Evolutionary conservation across 2,888 invertebrate species (phyloP).

Genomic region (Euspilapteryx auroguttella): DNA sequence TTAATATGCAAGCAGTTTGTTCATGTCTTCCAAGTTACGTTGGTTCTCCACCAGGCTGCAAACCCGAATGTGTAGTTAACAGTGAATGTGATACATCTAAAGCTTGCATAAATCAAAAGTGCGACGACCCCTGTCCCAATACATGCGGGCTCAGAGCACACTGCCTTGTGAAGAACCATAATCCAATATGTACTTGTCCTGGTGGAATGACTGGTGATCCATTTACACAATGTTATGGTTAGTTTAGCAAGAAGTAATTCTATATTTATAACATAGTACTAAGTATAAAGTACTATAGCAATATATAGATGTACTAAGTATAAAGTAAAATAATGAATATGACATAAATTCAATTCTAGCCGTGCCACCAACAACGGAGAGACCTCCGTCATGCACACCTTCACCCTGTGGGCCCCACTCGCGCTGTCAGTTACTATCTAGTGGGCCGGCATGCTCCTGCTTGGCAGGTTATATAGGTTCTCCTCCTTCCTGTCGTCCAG

Average conservation of each 20-base stretch:
- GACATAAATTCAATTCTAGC: conserved; percentile 15
- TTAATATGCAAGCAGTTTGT: conserved; percentile 81
- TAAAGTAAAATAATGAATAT: not conserved
- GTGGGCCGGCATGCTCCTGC: conserved; percentile 79
- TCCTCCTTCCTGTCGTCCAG: conserved; percentile 78
- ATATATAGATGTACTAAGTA: too few species aligned
- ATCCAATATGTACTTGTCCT: conserved; percentile 85
- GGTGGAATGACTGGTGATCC: conserved; percentile 86
- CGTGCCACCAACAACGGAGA: conserved; percentile 55
- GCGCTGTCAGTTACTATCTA: conserved; percentile 73
- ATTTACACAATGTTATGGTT: conserved; percentile 76
- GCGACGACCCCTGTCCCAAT: conserved; percentile 85
- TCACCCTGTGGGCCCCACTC: conserved; percentile 86
- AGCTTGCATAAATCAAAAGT: conserved; percentile 84
- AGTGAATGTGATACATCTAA: conserved; percentile 81
- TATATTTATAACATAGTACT: too few species aligned
- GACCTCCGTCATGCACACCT: conserved; percentile 76
- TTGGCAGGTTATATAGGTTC: conserved; percentile 76
- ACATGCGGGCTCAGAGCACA: conserved; percentile 86
- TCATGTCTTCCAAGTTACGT: conserved; percentile 79
- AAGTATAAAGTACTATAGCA: too few species aligned
- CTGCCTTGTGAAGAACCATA: conserved; percentile 82
- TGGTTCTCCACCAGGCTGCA: conserved; percentile 78
- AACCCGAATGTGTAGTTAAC: conserved; percentile 86
- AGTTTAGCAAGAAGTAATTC: too few species aligned